Conservation (phyloP, 2,888 invertebrate species). For the Imbricaverruca yamaguchii region DNA sequence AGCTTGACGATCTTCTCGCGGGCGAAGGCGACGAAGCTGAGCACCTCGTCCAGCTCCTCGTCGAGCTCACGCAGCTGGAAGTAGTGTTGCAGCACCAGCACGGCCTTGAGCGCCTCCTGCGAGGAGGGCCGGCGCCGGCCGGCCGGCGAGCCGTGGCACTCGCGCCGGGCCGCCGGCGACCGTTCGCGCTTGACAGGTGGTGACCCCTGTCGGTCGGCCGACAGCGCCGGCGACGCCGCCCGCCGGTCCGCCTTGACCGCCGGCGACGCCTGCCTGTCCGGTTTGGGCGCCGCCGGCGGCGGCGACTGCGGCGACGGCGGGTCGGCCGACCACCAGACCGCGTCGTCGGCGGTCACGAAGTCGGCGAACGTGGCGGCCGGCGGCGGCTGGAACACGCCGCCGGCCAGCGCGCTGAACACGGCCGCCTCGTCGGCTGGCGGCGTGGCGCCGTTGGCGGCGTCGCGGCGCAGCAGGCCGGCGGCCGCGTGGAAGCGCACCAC, state of each 20-base stretch:
- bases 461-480: not conserved
- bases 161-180: not conserved
- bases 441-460: not conserved
- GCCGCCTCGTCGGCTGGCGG: not conserved
- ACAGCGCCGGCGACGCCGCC: too few relatives aligned
- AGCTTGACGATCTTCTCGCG: not conserved
- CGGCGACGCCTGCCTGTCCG: not conserved
- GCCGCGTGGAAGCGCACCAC: constrained; percentile 5
- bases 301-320: too few relatives aligned
- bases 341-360: not conserved
- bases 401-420: not conserved
- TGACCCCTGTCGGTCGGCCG: not conserved
- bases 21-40: constrained; percentile 10
- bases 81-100: constrained; percentile 11
- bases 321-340: not conserved
- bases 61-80: constrained; percentile 1
- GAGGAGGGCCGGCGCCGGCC: not conserved
- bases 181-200: not conserved
- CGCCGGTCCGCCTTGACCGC: not conserved
- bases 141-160: not conserved
- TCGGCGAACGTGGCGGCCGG: not conserved
- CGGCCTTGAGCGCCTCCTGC: constrained; percentile 12
- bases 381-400: not conserved
- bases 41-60: constrained; percentile 15
- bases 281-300: not conserved